A percentile compares a stretch with the other conserved stretches of the same genome.
Evolutionary conservation across 2,888 invertebrate species (phyloP).

Genomic region (Lasioglossum figueresi): DNA sequence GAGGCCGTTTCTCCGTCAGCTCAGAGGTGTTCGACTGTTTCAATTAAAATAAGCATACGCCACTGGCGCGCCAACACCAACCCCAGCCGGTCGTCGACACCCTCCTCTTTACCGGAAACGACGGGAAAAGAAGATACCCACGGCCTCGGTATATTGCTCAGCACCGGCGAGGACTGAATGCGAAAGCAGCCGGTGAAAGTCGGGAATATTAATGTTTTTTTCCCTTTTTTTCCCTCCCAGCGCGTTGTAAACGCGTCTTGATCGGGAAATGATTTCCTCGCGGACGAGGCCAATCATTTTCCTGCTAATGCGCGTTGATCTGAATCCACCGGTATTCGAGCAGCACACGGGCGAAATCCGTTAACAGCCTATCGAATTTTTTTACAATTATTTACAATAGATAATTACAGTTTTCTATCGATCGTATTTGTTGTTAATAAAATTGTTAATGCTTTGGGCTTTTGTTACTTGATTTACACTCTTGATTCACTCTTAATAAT

Average conservation of each 20-base stretch:
- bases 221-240: neutral
- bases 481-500: too few relatives aligned
- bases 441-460: too few relatives aligned
- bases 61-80: constrained; percentile 71
- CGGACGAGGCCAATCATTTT: neutral
- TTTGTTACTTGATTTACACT: too few relatives aligned
- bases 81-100: constrained; percentile 57
- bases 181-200: constrained; percentile 76
- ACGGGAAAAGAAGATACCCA: constrained; percentile 72
- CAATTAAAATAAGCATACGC: constrained; percentile 83
- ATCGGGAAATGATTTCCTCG: constrained; percentile 27
- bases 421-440: too few relatives aligned
- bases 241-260: neutral
- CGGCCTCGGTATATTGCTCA: constrained; percentile 78
- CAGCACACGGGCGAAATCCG: neutral
- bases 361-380: neutral
- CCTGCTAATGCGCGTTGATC: neutral
- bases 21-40: constrained; percentile 75
- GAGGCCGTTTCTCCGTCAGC: constrained; percentile 61
- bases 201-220: constrained; percentile 63
- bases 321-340: neutral
- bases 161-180: constrained; percentile 80
- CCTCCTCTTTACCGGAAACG: constrained; percentile 59
- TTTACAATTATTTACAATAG: neutral
- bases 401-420: too few relatives aligned